Evolutionary conservation across 2,797 vertebrate species (phyloP).

Genomic region (Pelochelys cantorii): DNA sequence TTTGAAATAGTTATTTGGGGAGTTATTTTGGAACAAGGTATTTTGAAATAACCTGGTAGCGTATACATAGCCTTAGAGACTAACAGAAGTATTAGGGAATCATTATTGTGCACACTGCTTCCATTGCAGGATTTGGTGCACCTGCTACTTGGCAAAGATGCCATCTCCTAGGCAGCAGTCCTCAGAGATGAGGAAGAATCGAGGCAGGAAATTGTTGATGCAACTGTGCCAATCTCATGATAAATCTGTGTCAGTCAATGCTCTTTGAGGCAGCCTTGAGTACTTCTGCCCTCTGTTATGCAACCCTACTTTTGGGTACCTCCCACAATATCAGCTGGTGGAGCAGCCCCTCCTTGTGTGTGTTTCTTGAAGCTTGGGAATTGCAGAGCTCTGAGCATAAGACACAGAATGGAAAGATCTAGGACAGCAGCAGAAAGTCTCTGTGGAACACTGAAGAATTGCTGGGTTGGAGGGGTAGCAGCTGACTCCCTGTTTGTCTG

Average conservation of each 20-base stretch:
- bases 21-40: no score
- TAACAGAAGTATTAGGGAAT: no score
- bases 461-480: not conserved
- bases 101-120: no score
- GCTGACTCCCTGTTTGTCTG: not conserved
- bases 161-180: not conserved
- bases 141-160: no score
- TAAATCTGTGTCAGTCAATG: not conserved
- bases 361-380: not conserved
- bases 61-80: no score
- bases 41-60: no score
- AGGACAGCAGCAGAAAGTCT: not conserved
- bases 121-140: no score
- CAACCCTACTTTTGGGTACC: not conserved
- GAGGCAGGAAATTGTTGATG: not conserved
- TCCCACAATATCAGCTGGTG: not conserved
- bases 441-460: not conserved
- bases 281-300: not conserved
- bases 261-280: not conserved
- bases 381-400: not conserved
- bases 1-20: no score
- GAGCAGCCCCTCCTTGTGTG: not conserved
- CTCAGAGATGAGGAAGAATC: not conserved
- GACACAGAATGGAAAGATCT: not conserved
- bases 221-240: not conserved